Conservation (phyloP, 1,140 invertebrate species). For the Drosophila teissieri region DNA sequence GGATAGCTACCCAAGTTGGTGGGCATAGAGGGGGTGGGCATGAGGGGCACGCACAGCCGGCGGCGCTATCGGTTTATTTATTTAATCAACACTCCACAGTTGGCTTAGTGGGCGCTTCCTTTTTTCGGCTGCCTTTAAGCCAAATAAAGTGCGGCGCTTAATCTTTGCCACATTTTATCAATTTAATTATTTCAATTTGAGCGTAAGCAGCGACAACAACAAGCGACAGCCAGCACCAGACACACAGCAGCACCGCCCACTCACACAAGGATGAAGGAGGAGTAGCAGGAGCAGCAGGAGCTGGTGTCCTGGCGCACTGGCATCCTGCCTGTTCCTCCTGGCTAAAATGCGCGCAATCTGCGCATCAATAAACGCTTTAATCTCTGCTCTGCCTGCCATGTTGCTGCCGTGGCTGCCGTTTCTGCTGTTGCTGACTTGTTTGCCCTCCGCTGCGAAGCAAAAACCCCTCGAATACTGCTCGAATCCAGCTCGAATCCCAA, state of each 20-base stretch:
- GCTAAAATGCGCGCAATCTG: constrained; percentile 83
- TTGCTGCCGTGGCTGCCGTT: constrained; percentile 55
- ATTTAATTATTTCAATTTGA: constrained; percentile 84
- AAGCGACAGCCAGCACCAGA: constrained; percentile 54
- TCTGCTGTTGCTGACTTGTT: constrained; percentile 69
- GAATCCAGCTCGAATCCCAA: constrained; percentile 8
- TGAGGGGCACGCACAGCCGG: constrained; percentile 32
- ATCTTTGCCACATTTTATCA: constrained; percentile 83
- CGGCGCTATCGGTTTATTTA: constrained; percentile 74
- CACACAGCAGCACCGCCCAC: constrained; percentile 14
- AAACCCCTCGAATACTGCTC: not conserved
- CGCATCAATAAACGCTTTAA: constrained; percentile 83
- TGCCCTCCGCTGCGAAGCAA: constrained; percentile 11
- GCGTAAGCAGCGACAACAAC: constrained; percentile 72
- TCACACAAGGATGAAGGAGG: constrained; percentile 1
- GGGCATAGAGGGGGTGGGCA: too few species aligned
- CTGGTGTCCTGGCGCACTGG: constrained; percentile 1
- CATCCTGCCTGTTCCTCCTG: constrained; percentile 68
- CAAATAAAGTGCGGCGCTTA: constrained; percentile 82
- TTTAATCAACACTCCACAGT: constrained; percentile 83
- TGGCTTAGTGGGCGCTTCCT: constrained; percentile 65
- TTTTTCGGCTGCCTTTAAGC: constrained; percentile 75
- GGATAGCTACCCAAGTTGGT: not conserved
- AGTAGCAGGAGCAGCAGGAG: too few species aligned
- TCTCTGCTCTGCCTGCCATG: constrained; percentile 71